Evolutionary conservation across 2,113 vertebrate genomes (phyloP).

Genomic region (Todiramphus chloris): DNA sequence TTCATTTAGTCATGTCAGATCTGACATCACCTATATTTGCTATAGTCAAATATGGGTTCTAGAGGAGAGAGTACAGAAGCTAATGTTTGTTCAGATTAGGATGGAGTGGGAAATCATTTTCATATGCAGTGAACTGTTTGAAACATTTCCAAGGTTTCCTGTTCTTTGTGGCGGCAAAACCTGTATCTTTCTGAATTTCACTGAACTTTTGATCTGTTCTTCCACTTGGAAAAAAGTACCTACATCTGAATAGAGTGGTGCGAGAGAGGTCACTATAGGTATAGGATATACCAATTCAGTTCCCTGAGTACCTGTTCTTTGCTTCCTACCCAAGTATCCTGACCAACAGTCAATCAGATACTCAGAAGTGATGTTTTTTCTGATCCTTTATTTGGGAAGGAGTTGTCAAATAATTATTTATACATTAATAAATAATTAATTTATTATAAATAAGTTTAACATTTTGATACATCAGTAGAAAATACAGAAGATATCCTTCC

Average conservation of each 20-base stretch:
- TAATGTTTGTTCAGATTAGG: neutral
- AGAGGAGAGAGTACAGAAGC: neutral
- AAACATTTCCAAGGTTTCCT: neutral
- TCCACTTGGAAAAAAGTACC: neutral
- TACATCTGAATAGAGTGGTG: neutral
- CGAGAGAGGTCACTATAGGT: neutral
- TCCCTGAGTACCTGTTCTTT: neutral
- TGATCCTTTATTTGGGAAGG: neutral
- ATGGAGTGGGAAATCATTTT: neutral
- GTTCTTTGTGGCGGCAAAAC: neutral
- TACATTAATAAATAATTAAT: neutral
- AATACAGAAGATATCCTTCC: neutral
- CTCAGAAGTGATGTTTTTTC: neutral
- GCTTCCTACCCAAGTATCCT: neutral
- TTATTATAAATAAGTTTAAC: neutral
- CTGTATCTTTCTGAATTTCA: neutral
- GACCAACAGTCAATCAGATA: neutral
- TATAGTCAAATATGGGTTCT: neutral
- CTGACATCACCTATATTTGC: neutral
- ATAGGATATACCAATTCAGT: neutral
- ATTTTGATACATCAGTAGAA: neutral
- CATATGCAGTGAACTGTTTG: neutral
- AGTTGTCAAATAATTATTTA: neutral
- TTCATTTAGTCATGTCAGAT: neutral
- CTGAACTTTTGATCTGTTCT: neutral